Base-by-base conservation (phyloP, 2,797 vertebrate genomes). In the Scyliorhinus canicula region DNA sequence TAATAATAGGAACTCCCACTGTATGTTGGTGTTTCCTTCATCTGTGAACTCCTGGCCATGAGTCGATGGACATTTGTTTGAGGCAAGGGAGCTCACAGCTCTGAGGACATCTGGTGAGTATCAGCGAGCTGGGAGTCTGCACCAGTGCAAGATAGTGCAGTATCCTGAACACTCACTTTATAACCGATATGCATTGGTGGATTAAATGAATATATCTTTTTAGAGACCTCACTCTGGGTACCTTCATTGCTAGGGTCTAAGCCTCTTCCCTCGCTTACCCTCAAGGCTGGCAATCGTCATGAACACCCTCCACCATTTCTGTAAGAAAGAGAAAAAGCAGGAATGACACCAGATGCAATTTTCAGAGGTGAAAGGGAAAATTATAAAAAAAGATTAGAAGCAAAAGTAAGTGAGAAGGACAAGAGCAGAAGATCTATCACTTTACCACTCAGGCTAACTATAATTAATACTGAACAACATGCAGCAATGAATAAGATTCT, bases 401-500 rank as follows among this genome's bases (percentile, higher is more conserved):
- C 52, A 47, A 35, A 52, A 74, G 0, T 31, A 0, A 74, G 52
- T n/a, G 26, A 40, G 9, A 14, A 14, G 12, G 9, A 60, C 57
- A 60, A 82, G 7, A 47, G 21, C 26, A 82, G 24, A 47, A 24
- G 79, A 24, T 47, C 12, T 4, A 24, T 40, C 35, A 57, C 50
- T 31, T 90, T 57, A 77, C 86, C 86, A 50, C 50, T 57, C 35
- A 74, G 57, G 85, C 16, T 71, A 47, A 16, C n/a, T 69, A 55
- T n/a, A 40, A 91, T 91, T 88, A 95, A 88, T 93, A 90, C 44
- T 69, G 69, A 95, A 69, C 63, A 14, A 55, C 90, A 67, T 93
- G 50, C 85, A 93, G 95, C 60, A 95, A 77, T 71, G 63, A 93
- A 91, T 69, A 50, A 52, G 35, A 40, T 11, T 90, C 77, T 95